phyloP scores from a whole-genome alignment of 2,113 vertebrate species.

The Hypomesus transpacificus region DNA sequence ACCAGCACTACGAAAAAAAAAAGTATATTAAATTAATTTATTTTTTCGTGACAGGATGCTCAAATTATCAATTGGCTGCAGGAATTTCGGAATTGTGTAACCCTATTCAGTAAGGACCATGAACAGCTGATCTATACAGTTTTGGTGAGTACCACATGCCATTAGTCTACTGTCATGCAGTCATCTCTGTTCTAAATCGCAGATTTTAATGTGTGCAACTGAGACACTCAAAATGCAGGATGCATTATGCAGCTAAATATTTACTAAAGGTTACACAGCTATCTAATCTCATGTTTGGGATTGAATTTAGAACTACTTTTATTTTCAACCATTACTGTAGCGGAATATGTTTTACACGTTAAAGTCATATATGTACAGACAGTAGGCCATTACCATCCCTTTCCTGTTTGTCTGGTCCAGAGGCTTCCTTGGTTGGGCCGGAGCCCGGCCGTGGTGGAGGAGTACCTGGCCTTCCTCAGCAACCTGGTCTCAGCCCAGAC shows the following conservation, averaged over 20 bases:
- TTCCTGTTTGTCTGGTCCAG: constrained; percentile 59
- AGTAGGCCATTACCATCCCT: neutral
- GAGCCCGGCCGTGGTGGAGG: constrained; percentile 85
- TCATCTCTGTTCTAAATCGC: too few species aligned
- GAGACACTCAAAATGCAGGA: too few species aligned
- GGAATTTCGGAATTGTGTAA: constrained; percentile 83
- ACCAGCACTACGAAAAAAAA: too few species aligned
- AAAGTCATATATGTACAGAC: neutral
- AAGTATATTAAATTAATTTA: neutral
- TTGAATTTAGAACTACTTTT: too few species aligned
- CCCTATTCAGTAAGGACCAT: constrained; percentile 85
- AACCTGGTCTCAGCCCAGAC: constrained; percentile 97
- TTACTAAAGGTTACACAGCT: too few species aligned
- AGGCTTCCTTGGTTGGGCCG: constrained; percentile 84
- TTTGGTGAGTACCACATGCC: constrained; percentile 73
- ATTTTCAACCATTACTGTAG: too few species aligned
- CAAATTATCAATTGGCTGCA: constrained; percentile 94
- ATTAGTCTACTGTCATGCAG: too few species aligned
- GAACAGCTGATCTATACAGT: constrained; percentile 84
- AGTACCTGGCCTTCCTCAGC: constrained; percentile 89
- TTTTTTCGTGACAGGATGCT: constrained; percentile 76
- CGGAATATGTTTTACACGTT: too few species aligned
- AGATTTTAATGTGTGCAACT: too few species aligned
- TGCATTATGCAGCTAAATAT: too few species aligned
- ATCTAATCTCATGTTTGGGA: too few species aligned